Conservation (phyloP, 2,888 invertebrate genomes). For the Ophion ventricosus region DNA sequence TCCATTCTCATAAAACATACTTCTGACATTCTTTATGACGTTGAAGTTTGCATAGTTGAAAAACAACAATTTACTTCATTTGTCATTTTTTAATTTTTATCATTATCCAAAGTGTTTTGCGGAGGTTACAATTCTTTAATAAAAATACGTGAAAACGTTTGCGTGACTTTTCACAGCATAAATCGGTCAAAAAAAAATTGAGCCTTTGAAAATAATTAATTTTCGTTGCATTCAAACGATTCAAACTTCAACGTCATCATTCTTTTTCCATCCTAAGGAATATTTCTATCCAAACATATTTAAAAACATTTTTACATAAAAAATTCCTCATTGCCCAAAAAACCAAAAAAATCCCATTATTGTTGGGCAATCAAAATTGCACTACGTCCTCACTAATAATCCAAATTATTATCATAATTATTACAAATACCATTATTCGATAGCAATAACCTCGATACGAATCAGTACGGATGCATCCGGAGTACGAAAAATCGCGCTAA, state of each 20-base stretch:
- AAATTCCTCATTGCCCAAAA: not conserved
- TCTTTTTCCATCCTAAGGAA: not conserved
- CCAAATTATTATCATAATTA: not conserved
- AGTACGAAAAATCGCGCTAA: conserved; percentile 39
- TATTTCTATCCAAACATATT: not conserved
- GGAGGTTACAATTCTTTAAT: too few relatives aligned
- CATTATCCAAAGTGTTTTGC: too few relatives aligned
- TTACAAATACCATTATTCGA: not conserved
- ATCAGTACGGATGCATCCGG: not conserved
- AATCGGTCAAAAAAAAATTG: too few relatives aligned
- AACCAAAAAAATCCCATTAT: not conserved
- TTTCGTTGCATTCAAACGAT: too few relatives aligned
- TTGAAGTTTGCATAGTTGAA: too few relatives aligned
- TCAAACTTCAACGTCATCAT: too few relatives aligned
- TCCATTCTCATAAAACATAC: not conserved
- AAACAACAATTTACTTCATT: too few relatives aligned
- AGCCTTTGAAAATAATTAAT: too few relatives aligned
- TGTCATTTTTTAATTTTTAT: too few relatives aligned
- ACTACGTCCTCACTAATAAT: not conserved
- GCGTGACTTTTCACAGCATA: too few relatives aligned
- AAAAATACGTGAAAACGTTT: too few relatives aligned
- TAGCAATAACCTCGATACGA: not conserved
- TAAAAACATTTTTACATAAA: not conserved
- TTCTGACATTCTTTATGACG: not conserved
- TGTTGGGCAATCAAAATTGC: not conserved